Evolutionary conservation across 2,797 vertebrate genomes (phyloP), one percentile per base, ranked within the genome.

Genomic region (Notoglanidium macrostoma): DNA sequence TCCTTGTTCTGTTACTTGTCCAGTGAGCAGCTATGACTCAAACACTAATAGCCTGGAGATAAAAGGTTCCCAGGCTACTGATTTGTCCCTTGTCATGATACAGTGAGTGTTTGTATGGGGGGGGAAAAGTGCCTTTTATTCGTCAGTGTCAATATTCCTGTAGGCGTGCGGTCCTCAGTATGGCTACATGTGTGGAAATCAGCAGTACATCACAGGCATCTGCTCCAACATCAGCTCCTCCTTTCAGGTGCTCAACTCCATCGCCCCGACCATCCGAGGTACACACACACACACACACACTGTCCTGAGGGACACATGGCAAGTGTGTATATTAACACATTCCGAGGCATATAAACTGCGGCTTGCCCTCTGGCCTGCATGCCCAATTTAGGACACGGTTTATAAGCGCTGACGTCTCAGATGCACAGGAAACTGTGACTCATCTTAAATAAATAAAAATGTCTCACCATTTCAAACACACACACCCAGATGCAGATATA

Each of bases 101-200:
- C 73, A 51, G 29, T 55, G 15, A 19, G 3, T 21, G 74, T 32
- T 51, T 49, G 14, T 29, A 49, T 29, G n/a, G 44, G 40, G 40
- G 40, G 40, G 1, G 4, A 14, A 68, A 35, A 7, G 7, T 83
- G 23, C 19, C 40, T 59, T 59, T 72, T 32, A 46, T 15, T 6
- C 17, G 17, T 73, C 4, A 9, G 84, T 89, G 35, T 74, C 6
- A 8, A 8, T 49, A 17, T 49, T 90, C 10, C 49, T 73, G 54
- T 94, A 99, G 98, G 97, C 98, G 29, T 99, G 98, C 89, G 98
- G 98, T 89, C 98, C 98, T 76, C 96, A 99, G 91, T 99, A 99
- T 54, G 98, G 98, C 85, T 99, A 99, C 91, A 97, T 97, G 94
- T 99, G 98, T 88, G 98, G 98, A 65, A 95, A 96, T 89, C 92